These are phyloP conservation scores for Ardeotis arabs DNA, from an alignment of 2,113 vertebrate genomes.

Conservation along the genomic window DNA sequence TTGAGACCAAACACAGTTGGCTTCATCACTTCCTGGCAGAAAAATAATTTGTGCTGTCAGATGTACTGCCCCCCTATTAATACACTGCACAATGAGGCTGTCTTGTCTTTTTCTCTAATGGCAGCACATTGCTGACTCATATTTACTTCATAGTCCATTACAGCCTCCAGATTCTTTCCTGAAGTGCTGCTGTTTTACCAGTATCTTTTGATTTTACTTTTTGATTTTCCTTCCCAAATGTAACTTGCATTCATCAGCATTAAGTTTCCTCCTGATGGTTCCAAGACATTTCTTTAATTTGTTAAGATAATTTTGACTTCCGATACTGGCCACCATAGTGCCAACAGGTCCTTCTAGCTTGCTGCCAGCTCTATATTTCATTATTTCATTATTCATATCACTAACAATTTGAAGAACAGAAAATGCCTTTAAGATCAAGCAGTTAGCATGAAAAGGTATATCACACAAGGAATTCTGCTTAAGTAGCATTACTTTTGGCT, in stretches of 20 bases:
- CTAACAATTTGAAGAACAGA: neutral
- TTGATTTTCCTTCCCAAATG: neutral
- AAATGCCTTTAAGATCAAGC: neutral
- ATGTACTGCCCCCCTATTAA: neutral
- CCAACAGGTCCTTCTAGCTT: neutral
- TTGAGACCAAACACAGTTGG: neutral
- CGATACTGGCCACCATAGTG: neutral
- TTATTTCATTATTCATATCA: neutral
- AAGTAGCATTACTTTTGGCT: neutral
- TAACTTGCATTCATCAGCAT: neutral
- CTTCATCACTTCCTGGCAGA: neutral
- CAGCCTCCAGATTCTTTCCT: neutral
- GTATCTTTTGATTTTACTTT: neutral
- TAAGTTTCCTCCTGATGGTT: neutral
- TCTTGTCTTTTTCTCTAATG: neutral
- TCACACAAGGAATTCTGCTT: neutral
- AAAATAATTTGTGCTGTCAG: neutral
- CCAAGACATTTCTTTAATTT: neutral
- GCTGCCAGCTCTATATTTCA: neutral
- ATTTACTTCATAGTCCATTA: conserved; percentile 27
- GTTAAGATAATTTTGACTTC: neutral
- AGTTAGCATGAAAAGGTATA: neutral
- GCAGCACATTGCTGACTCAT: conserved; percentile 16
- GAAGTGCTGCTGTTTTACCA: neutral
- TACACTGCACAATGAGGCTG: neutral